Conservation (phyloP, 1,140 invertebrate species). For the Drosophila lowei region DNA sequence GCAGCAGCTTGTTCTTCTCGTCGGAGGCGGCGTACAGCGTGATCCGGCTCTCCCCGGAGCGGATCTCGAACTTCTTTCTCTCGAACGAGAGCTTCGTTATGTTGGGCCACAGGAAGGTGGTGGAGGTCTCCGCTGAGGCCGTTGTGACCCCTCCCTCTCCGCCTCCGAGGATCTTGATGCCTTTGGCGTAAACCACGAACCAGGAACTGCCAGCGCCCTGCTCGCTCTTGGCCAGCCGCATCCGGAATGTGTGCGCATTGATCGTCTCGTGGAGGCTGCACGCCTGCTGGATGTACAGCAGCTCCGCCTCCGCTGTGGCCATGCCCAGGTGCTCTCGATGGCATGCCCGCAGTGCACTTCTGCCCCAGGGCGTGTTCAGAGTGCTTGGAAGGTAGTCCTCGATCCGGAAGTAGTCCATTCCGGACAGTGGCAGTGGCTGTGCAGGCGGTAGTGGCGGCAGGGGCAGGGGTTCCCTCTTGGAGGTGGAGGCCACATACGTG, state of each 20-base stretch:
- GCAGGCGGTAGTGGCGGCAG: constrained; percentile 20
- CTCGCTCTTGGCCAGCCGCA: constrained; percentile 93
- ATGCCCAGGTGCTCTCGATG: constrained; percentile 89
- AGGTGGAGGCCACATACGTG: constrained; percentile 63
- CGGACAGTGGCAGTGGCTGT: not conserved
- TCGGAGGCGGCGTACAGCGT: constrained; percentile 95
- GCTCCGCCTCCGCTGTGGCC: constrained; percentile 90
- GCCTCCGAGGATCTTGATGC: constrained; percentile 90
- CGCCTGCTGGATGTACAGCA: constrained; percentile 94
- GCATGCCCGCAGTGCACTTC: constrained; percentile 85
- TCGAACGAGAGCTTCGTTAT: constrained; percentile 97
- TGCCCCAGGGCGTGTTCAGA: constrained; percentile 86
- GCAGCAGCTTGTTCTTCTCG: constrained; percentile 94
- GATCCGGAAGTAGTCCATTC: constrained; percentile 89
- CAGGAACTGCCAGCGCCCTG: constrained; percentile 88
- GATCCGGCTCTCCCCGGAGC: constrained; percentile 93
- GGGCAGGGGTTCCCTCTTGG: constrained; percentile 28
- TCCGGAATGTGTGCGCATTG: constrained; percentile 95
- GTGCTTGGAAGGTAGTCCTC: constrained; percentile 88
- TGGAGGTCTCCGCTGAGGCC: constrained; percentile 3
- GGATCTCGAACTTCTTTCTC: constrained; percentile 98
- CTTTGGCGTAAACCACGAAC: constrained; percentile 92
- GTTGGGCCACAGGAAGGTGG: constrained; percentile 94
- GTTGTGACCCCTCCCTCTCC: constrained; percentile 40
- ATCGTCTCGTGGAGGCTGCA: constrained; percentile 93